Conservation (phyloP, 2,888 invertebrate species). For the Tetranychus truncatus region DNA sequence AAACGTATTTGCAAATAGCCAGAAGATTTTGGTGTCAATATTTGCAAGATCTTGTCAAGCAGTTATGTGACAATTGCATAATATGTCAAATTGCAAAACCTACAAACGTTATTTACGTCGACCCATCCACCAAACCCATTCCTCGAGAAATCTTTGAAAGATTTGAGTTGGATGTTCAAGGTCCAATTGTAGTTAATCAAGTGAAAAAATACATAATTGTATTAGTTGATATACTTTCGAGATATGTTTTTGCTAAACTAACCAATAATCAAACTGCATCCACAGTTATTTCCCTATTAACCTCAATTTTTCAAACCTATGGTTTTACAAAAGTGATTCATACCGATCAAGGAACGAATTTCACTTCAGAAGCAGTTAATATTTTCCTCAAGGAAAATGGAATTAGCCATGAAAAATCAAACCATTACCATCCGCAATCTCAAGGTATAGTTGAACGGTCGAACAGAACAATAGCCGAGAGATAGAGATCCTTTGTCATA, state of each 20-base stretch:
- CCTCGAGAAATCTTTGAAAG: neutral
- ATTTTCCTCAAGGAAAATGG: neutral
- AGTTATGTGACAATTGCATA: neutral
- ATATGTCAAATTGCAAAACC: neutral
- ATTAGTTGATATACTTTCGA: neutral
- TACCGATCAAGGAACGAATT: neutral
- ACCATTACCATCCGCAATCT: neutral
- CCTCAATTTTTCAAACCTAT: neutral
- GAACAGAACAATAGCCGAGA: neutral
- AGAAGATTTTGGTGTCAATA: neutral
- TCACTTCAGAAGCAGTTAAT: neutral
- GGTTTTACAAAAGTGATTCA: neutral
- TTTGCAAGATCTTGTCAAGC: neutral
- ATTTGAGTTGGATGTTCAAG: neutral
- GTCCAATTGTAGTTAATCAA: neutral
- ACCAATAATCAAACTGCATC: neutral
- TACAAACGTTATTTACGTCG: neutral
- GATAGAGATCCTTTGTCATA: neutral
- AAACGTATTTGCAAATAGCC: neutral
- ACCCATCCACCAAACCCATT: neutral
- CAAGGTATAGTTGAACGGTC: neutral
- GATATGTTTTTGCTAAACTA: neutral
- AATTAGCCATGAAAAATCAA: neutral
- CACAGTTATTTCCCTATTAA: neutral
- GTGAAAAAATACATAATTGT: neutral